Percentiles rank a stretch among this genome's conserved stretches.
phyloP scores from a whole-genome alignment of 1,140 invertebrate genomes.

The Neotoxoptera formosana region DNA sequence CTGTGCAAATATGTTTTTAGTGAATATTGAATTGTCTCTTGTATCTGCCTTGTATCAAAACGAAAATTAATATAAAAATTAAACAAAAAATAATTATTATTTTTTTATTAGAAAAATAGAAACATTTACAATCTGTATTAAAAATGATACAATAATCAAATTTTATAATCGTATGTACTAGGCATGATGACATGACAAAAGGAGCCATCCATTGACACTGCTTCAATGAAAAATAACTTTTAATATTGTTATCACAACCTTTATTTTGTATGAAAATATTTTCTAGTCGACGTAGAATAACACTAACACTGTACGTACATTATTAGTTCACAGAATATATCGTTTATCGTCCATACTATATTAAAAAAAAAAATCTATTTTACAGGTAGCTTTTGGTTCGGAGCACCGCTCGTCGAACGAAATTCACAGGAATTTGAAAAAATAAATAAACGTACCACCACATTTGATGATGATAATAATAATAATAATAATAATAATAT shows the following conservation, averaged over 20 bases:
- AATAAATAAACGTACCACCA: not conserved
- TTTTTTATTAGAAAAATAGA: too few species aligned
- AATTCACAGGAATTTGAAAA: not conserved
- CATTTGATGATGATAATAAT: not conserved
- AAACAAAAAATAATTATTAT: too few species aligned
- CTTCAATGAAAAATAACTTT: not conserved
- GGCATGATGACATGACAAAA: too few species aligned
- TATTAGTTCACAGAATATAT: not conserved
- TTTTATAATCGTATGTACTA: too few species aligned
- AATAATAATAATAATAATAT: not conserved
- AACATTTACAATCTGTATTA: too few species aligned
- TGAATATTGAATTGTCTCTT: not conserved
- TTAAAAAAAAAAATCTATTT: not conserved
- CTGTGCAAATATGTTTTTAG: not conserved
- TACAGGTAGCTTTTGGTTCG: not conserved
- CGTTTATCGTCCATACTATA: not conserved
- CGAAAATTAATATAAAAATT: too few species aligned
- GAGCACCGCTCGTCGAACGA: not conserved
- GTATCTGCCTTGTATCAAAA: not conserved
- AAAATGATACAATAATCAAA: too few species aligned
- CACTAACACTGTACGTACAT: not conserved
- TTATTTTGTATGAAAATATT: not conserved
- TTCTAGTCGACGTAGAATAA: not conserved
- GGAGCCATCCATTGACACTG: too few species aligned
- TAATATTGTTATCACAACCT: not conserved